A percentile compares a stretch with the other conserved stretches of the same genome.
phyloP scores from a whole-genome alignment of 2,113 vertebrate genomes.

The Pollimyrus isidori region DNA sequence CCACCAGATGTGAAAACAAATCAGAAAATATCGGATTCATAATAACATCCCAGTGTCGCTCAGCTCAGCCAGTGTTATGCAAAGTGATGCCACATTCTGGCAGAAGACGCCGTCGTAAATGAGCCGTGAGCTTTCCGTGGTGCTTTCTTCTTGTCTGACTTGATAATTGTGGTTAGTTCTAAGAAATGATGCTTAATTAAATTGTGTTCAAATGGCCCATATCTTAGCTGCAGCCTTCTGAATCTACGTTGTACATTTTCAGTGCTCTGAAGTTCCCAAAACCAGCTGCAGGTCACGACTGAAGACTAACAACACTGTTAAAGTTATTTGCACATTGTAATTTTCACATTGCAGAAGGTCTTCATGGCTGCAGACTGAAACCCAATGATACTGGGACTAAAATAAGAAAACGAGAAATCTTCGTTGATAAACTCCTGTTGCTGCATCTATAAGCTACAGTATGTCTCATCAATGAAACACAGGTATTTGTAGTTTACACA shows the following conservation, averaged over 20 bases:
- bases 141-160: not conserved
- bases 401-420: not conserved
- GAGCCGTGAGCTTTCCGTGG: not conserved
- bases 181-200: constrained; percentile 1
- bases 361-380: not conserved
- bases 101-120: not conserved
- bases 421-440: not conserved
- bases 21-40: not conserved
- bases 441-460: not conserved
- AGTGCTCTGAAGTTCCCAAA: not conserved
- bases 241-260: not conserved
- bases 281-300: not conserved
- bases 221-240: not conserved
- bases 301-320: not conserved
- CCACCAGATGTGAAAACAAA: not conserved
- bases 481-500: not conserved
- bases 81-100: not conserved
- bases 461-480: not conserved
- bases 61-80: not conserved
- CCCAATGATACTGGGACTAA: not conserved
- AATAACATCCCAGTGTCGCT: not conserved
- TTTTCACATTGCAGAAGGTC: not conserved
- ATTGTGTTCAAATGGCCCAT: not conserved
- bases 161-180: constrained; percentile 1
- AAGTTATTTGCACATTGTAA: not conserved